phyloP scores from a whole-genome alignment of 2,888 invertebrate genomes.

The Lycocerus yunnanus region DNA sequence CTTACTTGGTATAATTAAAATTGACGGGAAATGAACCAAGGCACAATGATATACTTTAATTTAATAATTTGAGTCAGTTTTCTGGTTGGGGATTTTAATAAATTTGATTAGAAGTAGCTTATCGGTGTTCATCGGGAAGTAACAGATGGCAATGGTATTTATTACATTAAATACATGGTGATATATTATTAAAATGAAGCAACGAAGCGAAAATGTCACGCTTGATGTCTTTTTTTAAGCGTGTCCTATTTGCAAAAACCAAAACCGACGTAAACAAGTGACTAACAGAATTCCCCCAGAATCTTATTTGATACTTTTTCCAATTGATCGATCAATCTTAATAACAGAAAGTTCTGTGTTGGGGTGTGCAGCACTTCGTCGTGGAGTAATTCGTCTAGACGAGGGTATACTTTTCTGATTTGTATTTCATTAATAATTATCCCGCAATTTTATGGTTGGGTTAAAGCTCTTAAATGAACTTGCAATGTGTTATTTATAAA shows the following conservation, averaged over 20 bases:
- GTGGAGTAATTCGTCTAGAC: neutral
- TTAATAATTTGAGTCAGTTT: neutral
- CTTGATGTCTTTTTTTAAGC: conserved; percentile 6
- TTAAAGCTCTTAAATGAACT: neutral
- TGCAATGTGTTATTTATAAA: neutral
- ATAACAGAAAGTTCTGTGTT: conserved; percentile 2
- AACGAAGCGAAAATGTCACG: conserved; percentile 8
- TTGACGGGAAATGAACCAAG: neutral
- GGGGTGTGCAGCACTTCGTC: neutral
- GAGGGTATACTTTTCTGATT: neutral
- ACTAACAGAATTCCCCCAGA: conserved; percentile 25
- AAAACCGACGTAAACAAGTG: conserved; percentile 20
- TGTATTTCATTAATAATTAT: neutral
- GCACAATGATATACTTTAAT: neutral
- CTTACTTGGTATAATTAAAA: neutral
- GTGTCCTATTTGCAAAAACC: conserved; percentile 4
- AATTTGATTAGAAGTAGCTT: neutral
- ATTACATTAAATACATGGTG: conserved; percentile 15
- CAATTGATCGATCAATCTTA: conserved; percentile 22
- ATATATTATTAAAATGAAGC: conserved; percentile 23
- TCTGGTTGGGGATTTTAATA: neutral
- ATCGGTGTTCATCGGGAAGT: neutral
- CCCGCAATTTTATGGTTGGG: neutral
- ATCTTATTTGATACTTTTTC: neutral
- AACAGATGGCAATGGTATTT: conserved; percentile 9